Base-by-base conservation (phyloP, 2,888 invertebrate genomes). In the Cataglyphis livida region DNA sequence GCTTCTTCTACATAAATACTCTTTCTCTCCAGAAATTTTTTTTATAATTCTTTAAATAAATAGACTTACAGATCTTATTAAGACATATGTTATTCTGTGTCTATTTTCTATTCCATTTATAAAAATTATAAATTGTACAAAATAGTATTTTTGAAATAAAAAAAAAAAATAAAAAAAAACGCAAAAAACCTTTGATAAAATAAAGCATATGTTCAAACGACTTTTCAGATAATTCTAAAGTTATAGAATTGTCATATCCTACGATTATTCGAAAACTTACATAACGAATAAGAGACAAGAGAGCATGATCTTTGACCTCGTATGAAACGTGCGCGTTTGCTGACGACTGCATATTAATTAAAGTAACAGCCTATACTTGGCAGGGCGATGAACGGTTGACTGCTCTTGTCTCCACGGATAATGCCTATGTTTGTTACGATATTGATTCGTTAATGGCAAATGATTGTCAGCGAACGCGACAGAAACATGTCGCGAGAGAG, bases 321-420 rank as follows among this genome's bases (percentile, higher is more conserved):
- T 12, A n/a, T 57, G 57, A 15, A 57, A 82, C 75, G 78, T 51
- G 51, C 57, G 59, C 57, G 76, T 62, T 82, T 51, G 32, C 65
- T 62, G 66, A 41, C 62, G 57, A 71, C 75, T 83, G 83, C 83
- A 83, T 87, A 90, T 89, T 87, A 90, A 89, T 90, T 90, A 89
- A 90, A 81, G 61, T 66, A 51, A 61, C 71, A 81, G 65, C 32
- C 70, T 44, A 70, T 61, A 85, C 73, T 85, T 64, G 70, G 41
- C 81, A 59, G 83, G 78, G 87, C 89, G 84, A 71, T 84, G 84
- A 79, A 90, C 89, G 90, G 84, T 89, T 84, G 81, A 85, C 83
- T 89, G 90, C 81, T 87, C 89, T 85, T 89, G 89, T 89, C 89
- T 84, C 83, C 73, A 73, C 70, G 84, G 61, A 89, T 89, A 90